Evolutionary conservation across 2,797 vertebrate species (phyloP).

Genomic region (Rhyacichthys aspro): DNA sequence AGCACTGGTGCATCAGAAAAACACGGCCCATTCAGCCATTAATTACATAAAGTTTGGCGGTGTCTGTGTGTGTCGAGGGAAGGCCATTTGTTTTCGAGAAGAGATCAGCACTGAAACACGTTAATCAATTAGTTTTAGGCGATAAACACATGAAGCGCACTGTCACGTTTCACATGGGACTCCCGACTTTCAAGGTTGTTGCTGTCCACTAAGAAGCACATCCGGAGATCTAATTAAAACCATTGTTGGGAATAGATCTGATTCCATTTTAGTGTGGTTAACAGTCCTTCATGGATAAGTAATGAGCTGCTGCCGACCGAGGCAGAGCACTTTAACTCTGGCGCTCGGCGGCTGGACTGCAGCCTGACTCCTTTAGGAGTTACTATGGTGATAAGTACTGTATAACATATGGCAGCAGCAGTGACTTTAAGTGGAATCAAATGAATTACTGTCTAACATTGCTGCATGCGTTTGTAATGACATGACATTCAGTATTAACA

Average conservation of each 20-base stretch:
- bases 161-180: constrained; percentile 65
- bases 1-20: constrained; percentile 70
- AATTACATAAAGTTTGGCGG: constrained; percentile 75
- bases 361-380: constrained; percentile 47
- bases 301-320: constrained; percentile 67
- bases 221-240: constrained; percentile 73
- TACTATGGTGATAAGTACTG: constrained; percentile 55
- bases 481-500: constrained; percentile 10
- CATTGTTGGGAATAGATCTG: constrained; percentile 74
- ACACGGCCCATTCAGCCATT: constrained; percentile 66
- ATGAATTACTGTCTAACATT: constrained; percentile 14
- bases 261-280: constrained; percentile 77
- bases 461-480: neutral
- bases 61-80: constrained; percentile 34
- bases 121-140: constrained; percentile 78
- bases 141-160: constrained; percentile 69
- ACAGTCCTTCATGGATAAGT: constrained; percentile 78
- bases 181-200: constrained; percentile 71
- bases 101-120: constrained; percentile 73
- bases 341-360: constrained; percentile 48
- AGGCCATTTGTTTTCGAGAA: constrained; percentile 72
- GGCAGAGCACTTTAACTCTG: constrained; percentile 54
- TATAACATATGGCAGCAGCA: constrained; percentile 35
- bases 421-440: constrained; percentile 40
- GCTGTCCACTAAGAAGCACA: constrained; percentile 49